Evolutionary conservation across 2,113 vertebrate genomes (phyloP), one percentile per base, ranked within the genome.

Genomic region (Cervus canadensis): DNA sequence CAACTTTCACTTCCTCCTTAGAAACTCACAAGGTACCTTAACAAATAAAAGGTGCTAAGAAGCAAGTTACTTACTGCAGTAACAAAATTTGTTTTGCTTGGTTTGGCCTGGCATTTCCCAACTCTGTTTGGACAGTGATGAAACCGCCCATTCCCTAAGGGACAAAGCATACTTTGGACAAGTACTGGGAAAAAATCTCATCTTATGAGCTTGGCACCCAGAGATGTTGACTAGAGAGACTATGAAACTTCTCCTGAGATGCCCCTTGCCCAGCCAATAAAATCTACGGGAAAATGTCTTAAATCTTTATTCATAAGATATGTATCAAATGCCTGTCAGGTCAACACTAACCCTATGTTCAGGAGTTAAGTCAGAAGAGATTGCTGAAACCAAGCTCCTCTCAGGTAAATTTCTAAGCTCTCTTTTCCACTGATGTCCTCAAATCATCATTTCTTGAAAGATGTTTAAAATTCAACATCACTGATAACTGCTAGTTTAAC

Each of bases 381-480:
- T 87, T 16, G 33, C 40, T 48, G 56, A 84, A 25, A 79, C 54
- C 79, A 67, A 86, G n/a, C 14, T 52, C 50, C 14, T 78, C 52
- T 94, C 19, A 93, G 40, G 26, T 87, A 59, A 74, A 26, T 56
- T 60, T 78, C 56, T 89, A 64, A 76, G 7, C 9, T 95, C 21
- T 91, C 21, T 28, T 94, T 89, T 79, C 62, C 21, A 89, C 26
- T 59, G 17, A 33, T 30, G 59, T 3, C 64, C 33, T 92, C 26
- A 91, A 36, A 52, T 83, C 60, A 54, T 88, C 79, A 56, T 79
- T 50, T 95, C 95, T 97, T 87, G 76, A 89, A 95, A 97, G 23
- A 93, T 50, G 40, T 85, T 60, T 94, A 94, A 97, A 90, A 86
- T 78, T 88, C 16, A 43, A 91, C 19, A 62, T 83, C 21, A 84